Evolutionary conservation across 2,888 invertebrate species (phyloP), one percentile per base, ranked within the genome.

Genomic region (Thymelicus sylvestris): DNA sequence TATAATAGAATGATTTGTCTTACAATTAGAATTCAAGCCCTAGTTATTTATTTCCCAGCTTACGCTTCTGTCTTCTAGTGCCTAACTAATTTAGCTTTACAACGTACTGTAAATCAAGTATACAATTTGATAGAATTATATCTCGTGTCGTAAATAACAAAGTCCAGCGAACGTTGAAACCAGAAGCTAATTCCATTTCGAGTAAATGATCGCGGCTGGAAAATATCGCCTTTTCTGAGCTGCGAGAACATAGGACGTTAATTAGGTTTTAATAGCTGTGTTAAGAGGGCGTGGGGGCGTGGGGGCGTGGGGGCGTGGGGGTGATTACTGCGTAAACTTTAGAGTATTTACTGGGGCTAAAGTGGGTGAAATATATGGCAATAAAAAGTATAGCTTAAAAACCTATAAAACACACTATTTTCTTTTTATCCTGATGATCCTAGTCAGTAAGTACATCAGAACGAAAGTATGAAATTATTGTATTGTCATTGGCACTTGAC

Each of bases 101-200:
- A 60, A 57, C 57, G 31, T 57, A 38, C 13, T 31, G 38, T 57
- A 38, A 57, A 57, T 57, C 57, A 57, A 57, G 57, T 38, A 39
- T 59, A 64, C 41, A 66, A 66, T 31, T 60, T 60, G 44, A 65
- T 65, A 66, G 52, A 66, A 71, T 71, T 66, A 66, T 47, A 60
- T 71, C 24, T 52, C 41, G n/a, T 15, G 61, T 61, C 55, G 50
- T 55, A 71, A 71, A 71, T 59, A 71, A 65, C 55, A 70, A 67
- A 62, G 44, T 55, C 65, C 41, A 66, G 60, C 15, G 59, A 50
- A 65, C 64, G 66, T 66, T 66, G 61, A 61, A 71, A 71, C 66
- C 71, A 71, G 66, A 71, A 71, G 61, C 66, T 71, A 71, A 71
- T 71, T 61, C 66, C 60, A 66, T 71, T 71, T 55, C 60, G 31